These are phyloP conservation scores for Hiodon tergisus DNA, from an alignment of 2,113 vertebrate species.

Conservation along the genomic window DNA sequence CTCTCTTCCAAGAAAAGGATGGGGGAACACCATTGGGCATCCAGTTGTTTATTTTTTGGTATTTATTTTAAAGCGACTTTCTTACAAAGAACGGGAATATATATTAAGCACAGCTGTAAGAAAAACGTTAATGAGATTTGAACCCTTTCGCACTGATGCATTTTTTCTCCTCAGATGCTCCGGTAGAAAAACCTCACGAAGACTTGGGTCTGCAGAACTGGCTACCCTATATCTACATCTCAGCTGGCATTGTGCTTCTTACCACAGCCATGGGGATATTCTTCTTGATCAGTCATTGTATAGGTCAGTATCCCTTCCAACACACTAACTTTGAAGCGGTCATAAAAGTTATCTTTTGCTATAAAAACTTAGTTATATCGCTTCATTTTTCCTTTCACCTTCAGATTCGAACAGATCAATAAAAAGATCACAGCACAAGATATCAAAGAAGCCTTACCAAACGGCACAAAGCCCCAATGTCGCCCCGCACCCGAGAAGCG, in stretches of 20 bases:
- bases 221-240: conserved; percentile 34
- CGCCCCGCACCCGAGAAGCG: conserved; percentile 23
- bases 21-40: no score
- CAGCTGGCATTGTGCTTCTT: conserved; percentile 40
- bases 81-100: background rate
- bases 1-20: no score
- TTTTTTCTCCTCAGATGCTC: background rate
- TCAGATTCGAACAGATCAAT: conserved; percentile 29
- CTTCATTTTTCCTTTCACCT: background rate
- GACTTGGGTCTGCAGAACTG: accelerated
- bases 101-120: background rate
- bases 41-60: no score
- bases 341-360: background rate
- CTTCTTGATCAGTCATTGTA: conserved; percentile 34
- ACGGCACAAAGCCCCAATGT: background rate
- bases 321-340: background rate
- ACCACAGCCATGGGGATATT: conserved; percentile 40
- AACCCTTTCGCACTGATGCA: background rate
- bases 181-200: background rate
- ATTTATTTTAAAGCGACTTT: background rate
- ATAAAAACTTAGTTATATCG: background rate
- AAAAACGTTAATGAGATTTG: background rate
- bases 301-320: conserved; percentile 34
- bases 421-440: conserved; percentile 17
- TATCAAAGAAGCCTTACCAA: background rate